Conservation (phyloP, 2,797 vertebrate genomes). For the Sebastes jordani region DNA sequence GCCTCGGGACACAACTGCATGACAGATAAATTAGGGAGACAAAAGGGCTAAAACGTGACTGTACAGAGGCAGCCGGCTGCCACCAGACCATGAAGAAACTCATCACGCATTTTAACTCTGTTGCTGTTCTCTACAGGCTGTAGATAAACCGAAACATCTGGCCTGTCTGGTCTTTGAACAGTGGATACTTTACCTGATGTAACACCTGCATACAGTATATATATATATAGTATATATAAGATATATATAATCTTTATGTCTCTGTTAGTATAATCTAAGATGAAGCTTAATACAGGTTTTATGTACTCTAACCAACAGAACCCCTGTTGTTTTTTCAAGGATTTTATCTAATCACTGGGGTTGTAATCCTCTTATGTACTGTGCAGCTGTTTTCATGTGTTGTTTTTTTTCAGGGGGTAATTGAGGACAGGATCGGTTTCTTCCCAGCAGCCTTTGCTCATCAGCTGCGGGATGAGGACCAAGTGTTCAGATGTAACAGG, state of each 20-base stretch:
- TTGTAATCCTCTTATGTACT: slow-evolving; percentile 9
- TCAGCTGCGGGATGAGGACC: slow-evolving; percentile 86
- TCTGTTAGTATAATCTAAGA: not conserved
- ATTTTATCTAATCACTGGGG: not conserved
- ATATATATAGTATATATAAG: too few relatives aligned
- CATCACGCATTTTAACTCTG: slow-evolving; percentile 43
- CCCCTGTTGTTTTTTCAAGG: not conserved
- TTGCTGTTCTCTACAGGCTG: slow-evolving; percentile 42
- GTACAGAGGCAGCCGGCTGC: slow-evolving; percentile 20
- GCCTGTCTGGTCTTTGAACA: slow-evolving; percentile 32
- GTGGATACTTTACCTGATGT: slow-evolving; percentile 8
- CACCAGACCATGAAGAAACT: slow-evolving; percentile 51
- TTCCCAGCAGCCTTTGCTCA: slow-evolving; percentile 96
- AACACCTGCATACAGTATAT: slow-evolving; percentile 1
- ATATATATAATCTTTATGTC: not conserved
- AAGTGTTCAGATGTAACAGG: slow-evolving; percentile 90
- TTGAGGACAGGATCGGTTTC: slow-evolving; percentile 93
- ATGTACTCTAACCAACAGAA: not conserved
- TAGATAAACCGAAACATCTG: slow-evolving; percentile 56
- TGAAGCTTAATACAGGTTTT: not conserved
- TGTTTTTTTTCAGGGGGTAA: slow-evolving; percentile 84
- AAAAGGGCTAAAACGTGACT: slow-evolving; percentile 34
- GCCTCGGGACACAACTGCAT: slow-evolving; percentile 31
- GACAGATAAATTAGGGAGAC: slow-evolving; percentile 55
- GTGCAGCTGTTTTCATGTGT: slow-evolving; percentile 6